phyloP scores from a whole-genome alignment of 1,140 invertebrate species.

The Zaprionus ornatus region DNA sequence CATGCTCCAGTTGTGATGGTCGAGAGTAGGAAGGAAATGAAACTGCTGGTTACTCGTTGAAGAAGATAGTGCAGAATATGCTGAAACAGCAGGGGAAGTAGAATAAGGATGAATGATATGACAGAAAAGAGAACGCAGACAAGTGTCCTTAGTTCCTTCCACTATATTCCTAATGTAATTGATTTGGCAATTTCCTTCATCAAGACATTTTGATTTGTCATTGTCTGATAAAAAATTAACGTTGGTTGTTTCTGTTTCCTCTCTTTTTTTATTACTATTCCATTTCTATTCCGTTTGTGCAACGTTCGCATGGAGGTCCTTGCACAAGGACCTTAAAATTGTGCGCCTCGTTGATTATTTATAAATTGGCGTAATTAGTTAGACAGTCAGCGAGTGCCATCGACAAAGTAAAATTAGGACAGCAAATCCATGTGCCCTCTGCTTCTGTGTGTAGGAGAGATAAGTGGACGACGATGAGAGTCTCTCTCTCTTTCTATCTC shows the following conservation, averaged over 20 bases:
- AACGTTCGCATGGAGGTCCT: constrained; percentile 31
- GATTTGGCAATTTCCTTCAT: constrained; percentile 13
- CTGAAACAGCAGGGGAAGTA: background rate
- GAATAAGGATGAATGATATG: background rate
- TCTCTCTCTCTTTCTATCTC: constrained; percentile 14
- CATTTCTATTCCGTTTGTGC: background rate
- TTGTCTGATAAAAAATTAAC: constrained; percentile 32
- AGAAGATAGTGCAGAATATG: background rate
- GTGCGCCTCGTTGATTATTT: constrained; percentile 70
- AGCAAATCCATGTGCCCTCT: constrained; percentile 1
- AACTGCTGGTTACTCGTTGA: background rate
- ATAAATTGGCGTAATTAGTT: constrained; percentile 77
- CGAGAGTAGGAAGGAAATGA: constrained; percentile 2
- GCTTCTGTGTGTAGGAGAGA: background rate
- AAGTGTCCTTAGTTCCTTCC: constrained; percentile 20
- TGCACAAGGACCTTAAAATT: constrained; percentile 69
- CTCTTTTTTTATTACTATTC: background rate
- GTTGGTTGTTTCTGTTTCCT: background rate
- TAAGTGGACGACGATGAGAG: background rate
- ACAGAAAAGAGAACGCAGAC: constrained; percentile 10
- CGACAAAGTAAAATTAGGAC: constrained; percentile 55
- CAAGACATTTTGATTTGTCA: constrained; percentile 22
- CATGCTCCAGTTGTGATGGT: constrained; percentile 35
- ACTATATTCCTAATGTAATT: background rate
- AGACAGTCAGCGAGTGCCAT: constrained; percentile 35